Evolutionary conservation across 2,797 vertebrate genomes (phyloP).

Genomic region (Anas flavirostris): DNA sequence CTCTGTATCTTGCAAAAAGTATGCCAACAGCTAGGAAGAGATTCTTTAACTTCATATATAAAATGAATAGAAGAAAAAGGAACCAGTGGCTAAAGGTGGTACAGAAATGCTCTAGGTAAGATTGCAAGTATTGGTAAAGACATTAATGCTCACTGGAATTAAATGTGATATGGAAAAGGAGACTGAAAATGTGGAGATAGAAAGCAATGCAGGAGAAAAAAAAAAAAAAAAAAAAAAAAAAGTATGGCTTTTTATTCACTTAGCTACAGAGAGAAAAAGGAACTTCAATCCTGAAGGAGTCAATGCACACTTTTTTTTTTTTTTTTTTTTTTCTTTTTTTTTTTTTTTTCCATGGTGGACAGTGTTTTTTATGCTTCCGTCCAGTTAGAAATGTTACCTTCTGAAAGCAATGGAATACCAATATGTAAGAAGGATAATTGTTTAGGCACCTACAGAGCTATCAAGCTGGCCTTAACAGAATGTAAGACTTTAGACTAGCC

Average conservation of each 20-base stretch:
- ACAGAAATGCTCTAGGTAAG: background rate
- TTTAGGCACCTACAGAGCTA: background rate
- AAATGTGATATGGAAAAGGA: background rate
- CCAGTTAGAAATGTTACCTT: background rate
- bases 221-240: background rate
- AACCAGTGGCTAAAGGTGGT: background rate
- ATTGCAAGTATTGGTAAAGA: background rate
- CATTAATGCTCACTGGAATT: background rate
- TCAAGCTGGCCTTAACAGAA: background rate
- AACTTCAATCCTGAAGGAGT: background rate
- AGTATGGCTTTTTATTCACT: background rate
- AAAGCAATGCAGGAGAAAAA: background rate
- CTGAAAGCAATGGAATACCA: background rate
- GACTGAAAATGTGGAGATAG: background rate
- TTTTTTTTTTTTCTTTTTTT: too few relatives aligned
- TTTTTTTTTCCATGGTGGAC: background rate
- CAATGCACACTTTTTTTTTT: background rate
- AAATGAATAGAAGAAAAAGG: background rate
- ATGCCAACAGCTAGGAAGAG: background rate
- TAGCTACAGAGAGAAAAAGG: background rate
- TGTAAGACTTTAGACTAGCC: background rate
- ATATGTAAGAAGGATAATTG: background rate
- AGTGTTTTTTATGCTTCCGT: accelerated
- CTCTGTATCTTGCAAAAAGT: background rate
- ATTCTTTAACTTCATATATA: background rate